Percentiles rank a stretch among this genome's conserved stretches.
Conservation (phyloP, 2,113 vertebrate species). For the Suricata suricatta region DNA sequence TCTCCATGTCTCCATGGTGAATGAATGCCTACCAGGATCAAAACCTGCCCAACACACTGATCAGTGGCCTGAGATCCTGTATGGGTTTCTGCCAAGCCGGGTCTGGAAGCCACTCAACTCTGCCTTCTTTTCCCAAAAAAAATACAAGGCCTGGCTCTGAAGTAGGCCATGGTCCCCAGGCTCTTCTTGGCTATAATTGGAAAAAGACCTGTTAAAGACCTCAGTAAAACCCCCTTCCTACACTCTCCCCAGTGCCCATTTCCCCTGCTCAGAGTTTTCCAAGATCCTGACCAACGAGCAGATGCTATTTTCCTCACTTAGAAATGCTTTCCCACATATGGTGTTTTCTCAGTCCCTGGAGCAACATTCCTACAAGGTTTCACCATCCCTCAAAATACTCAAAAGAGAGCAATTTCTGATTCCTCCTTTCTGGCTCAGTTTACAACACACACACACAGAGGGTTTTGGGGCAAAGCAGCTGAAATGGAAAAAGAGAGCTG, state of each 20-base stretch:
- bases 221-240: slow-evolving; percentile 70
- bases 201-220: slow-evolving; percentile 81
- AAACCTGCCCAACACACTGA: background rate
- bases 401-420: slow-evolving; percentile 77
- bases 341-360: slow-evolving; percentile 73
- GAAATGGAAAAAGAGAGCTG: background rate
- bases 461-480: background rate
- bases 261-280: slow-evolving; percentile 54
- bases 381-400: slow-evolving; percentile 76
- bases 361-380: slow-evolving; percentile 77
- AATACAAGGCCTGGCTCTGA: slow-evolving; percentile 70
- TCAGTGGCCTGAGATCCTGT: background rate
- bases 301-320: slow-evolving; percentile 64
- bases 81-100: slow-evolving; percentile 62
- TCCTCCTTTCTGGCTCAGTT: slow-evolving; percentile 63
- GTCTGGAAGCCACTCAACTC: slow-evolving; percentile 68
- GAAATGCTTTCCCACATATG: slow-evolving; percentile 77
- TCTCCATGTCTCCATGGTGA: background rate
- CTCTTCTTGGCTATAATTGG: slow-evolving; percentile 77
- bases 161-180: slow-evolving; percentile 63
- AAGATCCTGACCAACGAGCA: slow-evolving; percentile 51
- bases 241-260: slow-evolving; percentile 65
- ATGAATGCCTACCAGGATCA: background rate
- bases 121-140: slow-evolving; percentile 76
- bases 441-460: slow-evolving; percentile 38